Percentiles rank a stretch among this genome's conserved stretches.
Evolutionary conservation across 2,113 vertebrate genomes (phyloP).

Genomic region (Pogona vitticeps): DNA sequence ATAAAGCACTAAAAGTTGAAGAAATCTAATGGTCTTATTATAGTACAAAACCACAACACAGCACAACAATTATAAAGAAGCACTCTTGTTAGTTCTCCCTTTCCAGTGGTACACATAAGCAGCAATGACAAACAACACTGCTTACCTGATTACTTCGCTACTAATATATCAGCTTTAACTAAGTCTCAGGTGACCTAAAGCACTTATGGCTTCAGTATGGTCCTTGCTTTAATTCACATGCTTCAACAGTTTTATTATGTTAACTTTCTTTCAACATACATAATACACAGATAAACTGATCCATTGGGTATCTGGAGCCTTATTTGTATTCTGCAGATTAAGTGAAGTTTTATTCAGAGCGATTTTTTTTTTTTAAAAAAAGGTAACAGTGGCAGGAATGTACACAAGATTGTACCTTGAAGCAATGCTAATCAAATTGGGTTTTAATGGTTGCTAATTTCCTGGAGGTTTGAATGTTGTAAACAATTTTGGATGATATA

Average conservation of each 20-base stretch:
- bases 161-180: constrained; percentile 60
- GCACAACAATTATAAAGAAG: constrained; percentile 34
- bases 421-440: constrained; percentile 17
- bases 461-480: constrained; percentile 35
- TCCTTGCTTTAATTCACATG: constrained; percentile 38
- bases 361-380: constrained; percentile 30
- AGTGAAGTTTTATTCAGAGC: constrained; percentile 43
- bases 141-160: constrained; percentile 55
- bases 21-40: constrained; percentile 17
- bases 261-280: constrained; percentile 36
- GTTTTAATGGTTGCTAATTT: constrained; percentile 24
- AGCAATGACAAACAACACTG: constrained; percentile 43
- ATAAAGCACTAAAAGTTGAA: constrained; percentile 40
- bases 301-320: constrained; percentile 22
- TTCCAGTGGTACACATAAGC: constrained; percentile 24
- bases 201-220: constrained; percentile 42
- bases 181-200: constrained; percentile 41
- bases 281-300: constrained; percentile 63
- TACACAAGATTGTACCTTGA: constrained; percentile 16
- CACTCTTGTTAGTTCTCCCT: constrained; percentile 15
- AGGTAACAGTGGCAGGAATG: neutral
- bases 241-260: constrained; percentile 62
- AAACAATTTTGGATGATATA: constrained; percentile 12
- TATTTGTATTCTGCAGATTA: constrained; percentile 55
- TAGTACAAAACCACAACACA: neutral